phyloP scores from a whole-genome alignment of 1,140 invertebrate species.

The Papilio glaucus region DNA sequence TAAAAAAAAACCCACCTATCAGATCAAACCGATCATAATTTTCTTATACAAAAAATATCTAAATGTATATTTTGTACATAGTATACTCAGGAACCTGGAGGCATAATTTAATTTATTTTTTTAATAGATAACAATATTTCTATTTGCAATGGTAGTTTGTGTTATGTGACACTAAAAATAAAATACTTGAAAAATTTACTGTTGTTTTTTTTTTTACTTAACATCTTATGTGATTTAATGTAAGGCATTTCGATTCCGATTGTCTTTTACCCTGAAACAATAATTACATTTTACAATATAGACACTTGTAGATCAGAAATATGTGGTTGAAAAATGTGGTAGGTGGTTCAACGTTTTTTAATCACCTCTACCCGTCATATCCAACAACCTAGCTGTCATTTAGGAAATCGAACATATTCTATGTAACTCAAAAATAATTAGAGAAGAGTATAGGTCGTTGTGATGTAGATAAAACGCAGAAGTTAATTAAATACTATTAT shows the following conservation, averaged over 20 bases:
- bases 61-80: constrained; percentile 79
- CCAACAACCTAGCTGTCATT: no score
- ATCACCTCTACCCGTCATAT: no score
- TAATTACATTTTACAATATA: constrained; percentile 18
- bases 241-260: constrained; percentile 42
- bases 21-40: constrained; percentile 41
- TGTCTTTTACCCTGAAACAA: constrained; percentile 58
- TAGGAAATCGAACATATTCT: no score
- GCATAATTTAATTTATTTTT: constrained; percentile 74
- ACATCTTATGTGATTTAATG: constrained; percentile 14
- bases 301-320: background rate
- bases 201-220: constrained; percentile 42
- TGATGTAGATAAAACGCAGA: no score
- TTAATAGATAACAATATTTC: constrained; percentile 57
- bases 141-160: constrained; percentile 63
- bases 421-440: no score
- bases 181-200: constrained; percentile 50
- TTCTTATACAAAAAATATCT: constrained; percentile 38
- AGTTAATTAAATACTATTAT: no score
- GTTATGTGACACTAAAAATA: constrained; percentile 65
- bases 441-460: no score
- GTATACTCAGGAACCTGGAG: constrained; percentile 65
- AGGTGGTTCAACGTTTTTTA: no score
- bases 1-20: constrained; percentile 50
- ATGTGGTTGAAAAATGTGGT: no score